Evolutionary conservation across 2,113 vertebrate genomes (phyloP).

Genomic region (Procavia capensis): DNA sequence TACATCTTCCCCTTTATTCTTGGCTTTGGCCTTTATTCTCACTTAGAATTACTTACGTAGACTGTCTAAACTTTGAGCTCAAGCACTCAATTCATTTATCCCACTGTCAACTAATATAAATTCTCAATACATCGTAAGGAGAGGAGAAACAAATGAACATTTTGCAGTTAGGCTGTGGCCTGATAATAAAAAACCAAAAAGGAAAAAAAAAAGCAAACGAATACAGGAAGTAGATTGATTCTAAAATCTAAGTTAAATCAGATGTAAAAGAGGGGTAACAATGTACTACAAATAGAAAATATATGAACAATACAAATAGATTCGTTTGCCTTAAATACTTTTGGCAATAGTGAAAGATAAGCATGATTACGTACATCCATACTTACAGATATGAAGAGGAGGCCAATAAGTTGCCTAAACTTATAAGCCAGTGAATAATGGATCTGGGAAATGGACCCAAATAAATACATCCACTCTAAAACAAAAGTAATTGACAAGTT

Average conservation of each 20-base stretch:
- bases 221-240: neutral
- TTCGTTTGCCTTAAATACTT: conserved; percentile 1
- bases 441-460: neutral
- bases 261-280: neutral
- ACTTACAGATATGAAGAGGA: neutral
- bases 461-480: neutral
- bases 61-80: neutral
- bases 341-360: conserved; percentile 5
- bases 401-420: neutral
- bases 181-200: neutral
- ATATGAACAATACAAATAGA: neutral
- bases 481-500: neutral
- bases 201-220: neutral
- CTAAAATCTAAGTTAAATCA: conserved; percentile 10
- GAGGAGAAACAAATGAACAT: neutral
- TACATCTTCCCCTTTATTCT: neutral
- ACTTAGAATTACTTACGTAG: neutral
- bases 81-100: neutral
- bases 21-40: conserved; percentile 13
- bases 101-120: neutral
- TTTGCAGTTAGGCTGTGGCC: neutral
- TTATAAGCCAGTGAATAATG: neutral
- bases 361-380: neutral
- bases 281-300: neutral
- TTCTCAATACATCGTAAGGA: neutral